These are phyloP conservation scores for Parambassis ranga DNA, from an alignment of 2,797 vertebrate species.

Conservation along the genomic window DNA sequence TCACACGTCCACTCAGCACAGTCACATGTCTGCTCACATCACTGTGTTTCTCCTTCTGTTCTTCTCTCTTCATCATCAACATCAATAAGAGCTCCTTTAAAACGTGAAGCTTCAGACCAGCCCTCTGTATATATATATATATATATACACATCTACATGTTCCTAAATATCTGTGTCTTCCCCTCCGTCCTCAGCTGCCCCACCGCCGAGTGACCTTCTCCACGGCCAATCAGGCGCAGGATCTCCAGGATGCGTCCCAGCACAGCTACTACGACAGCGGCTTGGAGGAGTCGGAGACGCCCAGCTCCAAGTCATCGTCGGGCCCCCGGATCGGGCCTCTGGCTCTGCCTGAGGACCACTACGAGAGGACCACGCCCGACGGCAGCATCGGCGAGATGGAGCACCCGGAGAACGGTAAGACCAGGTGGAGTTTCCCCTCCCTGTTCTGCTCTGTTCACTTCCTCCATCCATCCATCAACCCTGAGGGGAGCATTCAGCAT, in stretches of 20 bases:
- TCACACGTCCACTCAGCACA: no score
- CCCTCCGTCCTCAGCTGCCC: constrained; percentile 82
- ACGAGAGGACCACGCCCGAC: constrained; percentile 94
- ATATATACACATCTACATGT: no score
- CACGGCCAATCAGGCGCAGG: constrained; percentile 94
- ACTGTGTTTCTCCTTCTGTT: no score
- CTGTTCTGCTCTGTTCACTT: constrained; percentile 23
- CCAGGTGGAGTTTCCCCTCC: constrained; percentile 59
- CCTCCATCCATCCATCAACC: constrained; percentile 27
- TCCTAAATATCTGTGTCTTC: background rate
- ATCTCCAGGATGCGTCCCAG: constrained; percentile 94
- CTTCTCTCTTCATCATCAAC: no score
- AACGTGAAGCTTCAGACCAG: no score
- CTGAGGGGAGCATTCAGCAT: background rate
- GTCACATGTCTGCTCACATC: no score
- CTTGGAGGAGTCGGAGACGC: constrained; percentile 97
- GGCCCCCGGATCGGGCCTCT: constrained; percentile 93
- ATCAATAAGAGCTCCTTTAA: no score
- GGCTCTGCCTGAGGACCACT: constrained; percentile 95
- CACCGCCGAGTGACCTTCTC: constrained; percentile 98
- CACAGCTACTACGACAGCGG: constrained; percentile 98
- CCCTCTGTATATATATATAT: no score
- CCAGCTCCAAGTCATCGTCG: constrained; percentile 96
- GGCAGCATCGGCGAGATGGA: constrained; percentile 99
- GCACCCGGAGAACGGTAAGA: constrained; percentile 96